Conservation (phyloP, 2,797 vertebrate genomes). For the Megaceryle alcyon region DNA sequence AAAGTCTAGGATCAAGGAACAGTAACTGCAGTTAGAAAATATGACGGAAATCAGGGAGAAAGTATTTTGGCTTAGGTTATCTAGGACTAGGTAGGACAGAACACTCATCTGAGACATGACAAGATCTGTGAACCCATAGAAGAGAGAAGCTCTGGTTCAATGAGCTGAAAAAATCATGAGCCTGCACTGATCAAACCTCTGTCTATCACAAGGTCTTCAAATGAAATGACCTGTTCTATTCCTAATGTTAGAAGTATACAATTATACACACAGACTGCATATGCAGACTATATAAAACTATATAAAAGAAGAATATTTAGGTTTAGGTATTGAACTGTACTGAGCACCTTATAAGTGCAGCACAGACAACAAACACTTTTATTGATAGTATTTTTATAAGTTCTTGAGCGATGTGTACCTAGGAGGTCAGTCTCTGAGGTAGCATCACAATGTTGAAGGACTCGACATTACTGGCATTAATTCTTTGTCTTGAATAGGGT, state of each 20-base stretch:
- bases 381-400: background rate
- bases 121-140: background rate
- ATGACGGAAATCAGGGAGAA: background rate
- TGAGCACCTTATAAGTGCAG: background rate
- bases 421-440: background rate
- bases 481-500: background rate
- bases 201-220: background rate
- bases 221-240: background rate
- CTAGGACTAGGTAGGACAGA: background rate
- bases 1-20: background rate
- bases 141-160: background rate
- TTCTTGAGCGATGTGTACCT: background rate
- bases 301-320: background rate
- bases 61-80: background rate
- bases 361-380: background rate
- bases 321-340: background rate
- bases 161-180: background rate
- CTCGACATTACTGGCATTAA: background rate
- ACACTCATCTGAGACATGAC: background rate
- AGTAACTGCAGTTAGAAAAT: background rate
- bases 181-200: background rate
- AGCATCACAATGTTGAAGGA: background rate
- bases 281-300: background rate
- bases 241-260: background rate
- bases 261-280: background rate